Base-by-base conservation (phyloP, 2,888 invertebrate genomes). In the Phyllotreta striolata region DNA sequence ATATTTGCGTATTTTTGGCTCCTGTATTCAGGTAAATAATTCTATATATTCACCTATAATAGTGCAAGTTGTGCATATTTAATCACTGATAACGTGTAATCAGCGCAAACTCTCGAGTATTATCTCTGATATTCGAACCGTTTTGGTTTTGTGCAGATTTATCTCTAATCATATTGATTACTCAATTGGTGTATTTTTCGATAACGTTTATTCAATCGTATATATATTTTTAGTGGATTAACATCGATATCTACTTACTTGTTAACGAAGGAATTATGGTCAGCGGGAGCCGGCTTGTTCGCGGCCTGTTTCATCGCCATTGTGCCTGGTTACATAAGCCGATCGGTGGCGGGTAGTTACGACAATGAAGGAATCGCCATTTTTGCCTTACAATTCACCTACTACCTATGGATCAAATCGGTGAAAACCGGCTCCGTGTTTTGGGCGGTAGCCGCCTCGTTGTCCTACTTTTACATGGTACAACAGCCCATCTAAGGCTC, bases 331-430 rank as follows among this genome's bases (percentile, higher is more conserved):
- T 99, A 99, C 83, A 99, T 99, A 73, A 98, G 97, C 78, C 88
- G 99, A 65, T 99, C 99, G 0, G 99, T 99, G 9, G 99, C 99
- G 38, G 99, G 99, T 34, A 98, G 98, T 76, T 99, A 99, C 80
- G 99, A 99, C 80, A 99, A 99, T 84, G 99, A 99, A 84, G 99
- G 99, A 69, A 99, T 99, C 79, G 99, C 99, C 57, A 99, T 99
- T 76, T 99, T 99, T 85, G 98, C 98, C 1, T 86, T 99, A 57
- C 98, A 98, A 84, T 95, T 98, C 80, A 99, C 99, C 1, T 99
- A 98, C 80, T 99, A 91, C 79, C 84, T 99, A 54, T 99, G 99
- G 99, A 91, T 99, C 54, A 97, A 96, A 80, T 92, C 98, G 61
- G 92, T 99, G 5, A 99, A 98, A 83, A 96, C 94, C 70, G 99